Base-by-base conservation (phyloP, 2,797 vertebrate species). In the Halcyon badia region DNA sequence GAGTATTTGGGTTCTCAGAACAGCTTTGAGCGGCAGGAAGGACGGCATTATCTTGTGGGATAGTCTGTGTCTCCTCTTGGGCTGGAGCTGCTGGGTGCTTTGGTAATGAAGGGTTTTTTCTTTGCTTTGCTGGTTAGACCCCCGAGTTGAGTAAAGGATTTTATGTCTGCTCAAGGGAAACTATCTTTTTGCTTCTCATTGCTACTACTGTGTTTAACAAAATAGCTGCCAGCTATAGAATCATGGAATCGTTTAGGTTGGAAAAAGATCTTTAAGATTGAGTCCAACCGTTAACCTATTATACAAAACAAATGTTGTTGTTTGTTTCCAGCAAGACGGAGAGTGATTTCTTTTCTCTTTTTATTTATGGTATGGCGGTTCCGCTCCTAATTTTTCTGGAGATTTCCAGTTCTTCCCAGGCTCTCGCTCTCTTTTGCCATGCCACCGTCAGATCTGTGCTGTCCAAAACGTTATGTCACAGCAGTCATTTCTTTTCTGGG, bases 391-490 rank as follows among this genome's bases (percentile, higher is more conserved):
- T 49, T 84, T 85, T 80, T 73, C 33, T 83, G 39, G 14, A 54
- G 15, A 19, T 24, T 56, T 33, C 11, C 28, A 57, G 51, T 92
- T 91, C 64, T 91, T 89, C 46, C 48, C 33, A 56, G 49, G 57
- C 25, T 76, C 37, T 91, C 64, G 37, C 33, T 89, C 75, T 88
- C 61, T 78, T 78, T 56, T 41, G 18, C 56, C 33, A 11, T 1
- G 1, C 42, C 25, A 1, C 46, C 31, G 31, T 13, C 71, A 20
- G 78, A 5, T 26, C 56, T 28, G 1, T 6, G 4, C 12, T 26
- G 64, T n/a, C 80, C 19, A 3, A 70, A 75, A 31, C 1, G 5
- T 7, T n/a, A 6, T 8, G 20, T 35, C 25, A 1, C 0, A 19
- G 31, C n/a, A 37, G 9, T 31, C 69, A 31, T 14, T 76, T 54